phyloP scores from a whole-genome alignment of 2,797 vertebrate species.

The Chiloscyllium punctatum region DNA sequence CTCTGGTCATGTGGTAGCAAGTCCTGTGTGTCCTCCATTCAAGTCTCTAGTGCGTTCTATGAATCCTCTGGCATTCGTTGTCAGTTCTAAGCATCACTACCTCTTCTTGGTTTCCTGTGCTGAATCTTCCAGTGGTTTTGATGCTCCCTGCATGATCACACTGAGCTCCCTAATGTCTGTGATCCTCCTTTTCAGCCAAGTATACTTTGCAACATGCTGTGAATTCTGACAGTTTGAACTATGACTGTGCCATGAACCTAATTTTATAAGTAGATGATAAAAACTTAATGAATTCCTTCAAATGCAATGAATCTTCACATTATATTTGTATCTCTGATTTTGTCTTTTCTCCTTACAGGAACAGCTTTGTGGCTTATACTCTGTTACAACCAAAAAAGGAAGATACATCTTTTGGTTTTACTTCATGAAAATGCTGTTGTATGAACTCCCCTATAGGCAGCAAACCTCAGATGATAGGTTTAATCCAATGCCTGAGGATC shows the following conservation, averaged over 20 bases:
- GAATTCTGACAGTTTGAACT: neutral
- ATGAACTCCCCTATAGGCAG: neutral
- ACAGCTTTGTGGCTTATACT: neutral
- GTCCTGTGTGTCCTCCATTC: neutral
- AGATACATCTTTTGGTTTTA: neutral
- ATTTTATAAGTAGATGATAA: neutral
- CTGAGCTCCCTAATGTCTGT: neutral
- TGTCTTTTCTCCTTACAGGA: neutral
- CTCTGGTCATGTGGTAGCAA: constrained; percentile 21
- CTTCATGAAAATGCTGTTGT: no score
- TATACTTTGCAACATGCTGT: neutral
- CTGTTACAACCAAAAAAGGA: neutral
- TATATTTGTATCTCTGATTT: neutral
- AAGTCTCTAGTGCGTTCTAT: neutral
- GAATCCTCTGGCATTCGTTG: constrained; percentile 17
- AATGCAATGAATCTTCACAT: neutral
- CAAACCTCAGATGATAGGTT: neutral
- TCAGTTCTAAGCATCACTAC: neutral
- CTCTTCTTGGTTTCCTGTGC: constrained; percentile 13
- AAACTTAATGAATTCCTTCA: neutral
- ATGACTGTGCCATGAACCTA: neutral
- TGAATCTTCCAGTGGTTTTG: constrained; percentile 30
- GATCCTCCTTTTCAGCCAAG: neutral
- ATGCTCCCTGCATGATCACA: neutral
- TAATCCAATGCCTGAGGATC: neutral